Base-by-base conservation (phyloP, 2,797 vertebrate species). In the Ptychobarbus kaznakovi region DNA sequence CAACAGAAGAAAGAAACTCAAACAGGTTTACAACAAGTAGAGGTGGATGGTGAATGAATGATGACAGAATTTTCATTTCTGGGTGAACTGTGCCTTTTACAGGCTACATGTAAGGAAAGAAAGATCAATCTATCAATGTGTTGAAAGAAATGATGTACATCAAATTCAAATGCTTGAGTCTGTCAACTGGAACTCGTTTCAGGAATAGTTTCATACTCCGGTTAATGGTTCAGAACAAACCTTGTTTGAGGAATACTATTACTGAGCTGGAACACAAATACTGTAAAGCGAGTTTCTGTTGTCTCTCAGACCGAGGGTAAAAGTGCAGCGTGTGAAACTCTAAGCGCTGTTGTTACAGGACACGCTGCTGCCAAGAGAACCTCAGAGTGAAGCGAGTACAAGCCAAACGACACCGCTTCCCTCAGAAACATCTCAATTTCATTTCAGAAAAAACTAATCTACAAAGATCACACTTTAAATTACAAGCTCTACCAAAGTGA, bases 271-370 rank as follows among this genome's bases (percentile, higher is more conserved):
- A 68, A 38, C 35, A 68, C 35, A 20, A 11, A 68, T 11, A 68
- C 18, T 22, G 66, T 40, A 40, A 69, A 38, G 35, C 1, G 66
- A 40, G 35, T 40, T 69, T 42, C 20, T 42, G 38, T 42, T 70
- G 38, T 42, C 38, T 70, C 68, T 70, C 38, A n/a, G 20, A 70
- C 10, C 12, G 20, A 70, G 68, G 38, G 68, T 13, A 70, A 42
- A 70, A 70, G 68, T 69, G 68, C 18, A 42, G 68, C 12, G 38
- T 42, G 38, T n/a, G 68, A 42, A 69, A 69, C 68, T 69, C 20
- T 12, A 40, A 22, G 35, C 22, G 20, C 68, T 70, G 20, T 65
- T 65, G 63, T 65, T 65, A 65, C 28, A 65, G 63, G 63, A 65
- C 25, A 32, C 13, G 3, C 28, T 8, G 63, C 28, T 66, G 63